These are phyloP conservation scores for Agriopis aurantiaria DNA, from an alignment of 2,888 invertebrate species.

Conservation along the genomic window DNA sequence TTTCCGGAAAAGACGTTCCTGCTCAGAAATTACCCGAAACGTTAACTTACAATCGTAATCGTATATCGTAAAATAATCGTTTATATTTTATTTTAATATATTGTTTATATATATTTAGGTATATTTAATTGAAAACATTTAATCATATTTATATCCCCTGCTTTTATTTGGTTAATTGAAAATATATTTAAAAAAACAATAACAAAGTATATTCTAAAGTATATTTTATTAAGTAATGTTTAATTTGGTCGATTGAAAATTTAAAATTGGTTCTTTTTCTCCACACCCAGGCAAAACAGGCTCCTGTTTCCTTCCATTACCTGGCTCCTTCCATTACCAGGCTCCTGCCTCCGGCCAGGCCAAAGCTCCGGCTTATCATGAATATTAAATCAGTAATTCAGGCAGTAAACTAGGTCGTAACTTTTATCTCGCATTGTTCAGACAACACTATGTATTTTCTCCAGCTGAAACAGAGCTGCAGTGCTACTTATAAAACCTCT, in stretches of 20 bases:
- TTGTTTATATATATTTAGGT: no score
- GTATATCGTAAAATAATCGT: neutral
- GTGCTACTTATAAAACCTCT: constrained; percentile 28
- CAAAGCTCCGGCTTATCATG: constrained; percentile 43
- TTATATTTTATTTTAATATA: neutral
- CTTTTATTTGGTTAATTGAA: no score
- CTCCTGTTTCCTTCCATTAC: constrained; percentile 28
- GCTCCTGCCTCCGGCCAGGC: constrained; percentile 18
- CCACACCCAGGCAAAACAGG: constrained; percentile 39
- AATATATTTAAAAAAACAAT: no score
- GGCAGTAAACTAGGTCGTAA: constrained; percentile 41
- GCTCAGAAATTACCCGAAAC: constrained; percentile 3
- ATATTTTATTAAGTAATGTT: neutral
- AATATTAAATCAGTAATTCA: constrained; percentile 44
- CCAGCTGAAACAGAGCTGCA: constrained; percentile 21
- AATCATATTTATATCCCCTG: no score
- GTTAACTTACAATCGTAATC: neutral
- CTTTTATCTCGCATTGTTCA: constrained; percentile 36
- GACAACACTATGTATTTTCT: constrained; percentile 33
- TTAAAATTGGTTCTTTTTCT: neutral
- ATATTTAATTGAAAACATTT: no score
- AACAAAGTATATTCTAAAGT: no score
- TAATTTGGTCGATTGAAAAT: neutral
- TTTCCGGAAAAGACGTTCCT: constrained; percentile 24
- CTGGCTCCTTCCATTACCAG: constrained; percentile 39